Base-by-base conservation (phyloP, 2,888 invertebrate genomes). In the Priocnemis perturbator region DNA sequence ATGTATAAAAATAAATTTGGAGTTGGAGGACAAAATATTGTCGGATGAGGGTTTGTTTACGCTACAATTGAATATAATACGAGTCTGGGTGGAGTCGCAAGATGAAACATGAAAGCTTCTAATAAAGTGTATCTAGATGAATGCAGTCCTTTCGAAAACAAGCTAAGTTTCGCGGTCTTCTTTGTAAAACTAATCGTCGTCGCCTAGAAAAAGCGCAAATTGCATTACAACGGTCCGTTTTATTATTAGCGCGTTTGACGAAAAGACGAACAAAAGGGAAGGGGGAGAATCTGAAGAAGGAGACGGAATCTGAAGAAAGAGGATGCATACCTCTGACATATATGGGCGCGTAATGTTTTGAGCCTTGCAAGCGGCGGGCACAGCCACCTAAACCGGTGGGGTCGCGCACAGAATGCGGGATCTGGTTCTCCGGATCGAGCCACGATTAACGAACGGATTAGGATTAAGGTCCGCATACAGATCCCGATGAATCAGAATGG, bases 361-460 rank as follows among this genome's bases (percentile, higher is more conserved):
- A 3, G 37, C 37, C 37, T 11, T 37, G 37, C 37, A 37, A 37
- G 7, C 37, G 37, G 7, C 14, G 37, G 37, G 4, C 21, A n/a
- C n/a, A 23, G 23, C 55, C 55, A 7, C 23, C 26, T 55, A 21
- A 21, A 52, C 30, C 57, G 50, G 37, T 37, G 37, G 37, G 47
- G 26, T 60, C 64, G 64, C 48, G 19, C 30, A 66, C 70, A 64
- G 65, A 63, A 71, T 57, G 14, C 26, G 73, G 69, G 77, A 77
- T 73, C 79, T 73, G 73, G 81, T 77, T 78, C 69, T 78, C 47
- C 64, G 84, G 81, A 83, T 86, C 79, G 78, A 77, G 78, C 73
- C 81, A 77, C 87, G 88, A 88, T 88, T 87, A 88, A 85, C 88
- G 87, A 83, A 79, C 83, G 87, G 88, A 88, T 88, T 88, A 88